phyloP scores from a whole-genome alignment of 2,797 vertebrate genomes.

The Bothrops alternatus region DNA sequence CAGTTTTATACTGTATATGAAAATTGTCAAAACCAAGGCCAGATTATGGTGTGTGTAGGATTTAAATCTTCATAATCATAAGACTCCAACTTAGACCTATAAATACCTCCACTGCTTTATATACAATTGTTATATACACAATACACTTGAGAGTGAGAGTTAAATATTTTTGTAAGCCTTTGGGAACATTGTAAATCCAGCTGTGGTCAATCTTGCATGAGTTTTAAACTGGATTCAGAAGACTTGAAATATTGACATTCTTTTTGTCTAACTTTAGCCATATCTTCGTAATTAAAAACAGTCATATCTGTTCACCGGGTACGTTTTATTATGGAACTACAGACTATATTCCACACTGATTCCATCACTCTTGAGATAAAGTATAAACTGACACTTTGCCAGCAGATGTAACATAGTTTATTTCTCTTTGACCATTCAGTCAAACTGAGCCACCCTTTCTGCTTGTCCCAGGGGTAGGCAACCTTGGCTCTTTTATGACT shows the following conservation, averaged over 20 bases:
- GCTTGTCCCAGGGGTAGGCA: too few species aligned
- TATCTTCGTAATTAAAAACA: not conserved
- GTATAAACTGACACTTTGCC: constrained; percentile 43
- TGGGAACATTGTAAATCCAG: not conserved
- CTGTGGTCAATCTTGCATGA: not conserved
- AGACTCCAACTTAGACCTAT: not conserved
- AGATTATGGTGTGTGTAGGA: not conserved
- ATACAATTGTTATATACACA: not conserved
- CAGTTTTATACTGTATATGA: not conserved
- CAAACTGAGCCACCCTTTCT: not conserved
- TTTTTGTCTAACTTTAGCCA: not conserved
- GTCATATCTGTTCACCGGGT: not conserved
- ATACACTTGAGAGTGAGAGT: not conserved
- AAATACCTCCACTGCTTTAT: not conserved
- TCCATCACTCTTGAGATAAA: constrained; percentile 24
- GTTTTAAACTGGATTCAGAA: not conserved
- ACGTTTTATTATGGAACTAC: not conserved
- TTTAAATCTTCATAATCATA: not conserved
- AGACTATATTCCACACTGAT: not conserved
- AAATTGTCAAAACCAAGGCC: not conserved
- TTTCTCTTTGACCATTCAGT: constrained; percentile 27
- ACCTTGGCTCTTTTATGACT: too few species aligned
- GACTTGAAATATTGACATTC: not conserved
- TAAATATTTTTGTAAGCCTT: not conserved
- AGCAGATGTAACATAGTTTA: constrained; percentile 60